phyloP scores from a whole-genome alignment of 2,113 vertebrate species.

The Diadophis punctatus region DNA sequence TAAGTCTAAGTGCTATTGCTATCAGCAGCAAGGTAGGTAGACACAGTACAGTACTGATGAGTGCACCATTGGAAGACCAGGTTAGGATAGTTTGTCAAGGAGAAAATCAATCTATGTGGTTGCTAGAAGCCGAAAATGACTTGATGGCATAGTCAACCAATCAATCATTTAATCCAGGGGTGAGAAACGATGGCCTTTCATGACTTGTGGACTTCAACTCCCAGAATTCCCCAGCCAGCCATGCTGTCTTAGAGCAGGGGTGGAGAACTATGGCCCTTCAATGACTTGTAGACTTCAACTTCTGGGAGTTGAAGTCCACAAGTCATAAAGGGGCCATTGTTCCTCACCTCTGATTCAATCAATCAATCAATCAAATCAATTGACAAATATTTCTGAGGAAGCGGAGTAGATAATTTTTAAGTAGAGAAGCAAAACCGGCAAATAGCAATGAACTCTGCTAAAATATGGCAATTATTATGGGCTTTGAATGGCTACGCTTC shows the following conservation, averaged over 20 bases:
- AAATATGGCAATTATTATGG: neutral
- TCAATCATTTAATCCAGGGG: neutral
- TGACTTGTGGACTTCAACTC: neutral
- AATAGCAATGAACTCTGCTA: neutral
- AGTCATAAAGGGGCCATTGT: neutral
- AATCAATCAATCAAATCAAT: neutral
- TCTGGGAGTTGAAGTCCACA: neutral
- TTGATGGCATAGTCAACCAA: neutral
- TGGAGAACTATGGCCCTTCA: neutral
- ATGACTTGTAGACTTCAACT: neutral
- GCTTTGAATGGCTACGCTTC: conserved; percentile 6
- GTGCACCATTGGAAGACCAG: neutral
- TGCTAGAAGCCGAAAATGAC: neutral
- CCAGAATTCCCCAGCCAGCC: neutral
- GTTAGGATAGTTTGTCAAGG: neutral
- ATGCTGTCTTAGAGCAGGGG: neutral
- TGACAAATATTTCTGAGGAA: neutral
- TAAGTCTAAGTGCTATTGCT: no score
- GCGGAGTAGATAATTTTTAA: neutral
- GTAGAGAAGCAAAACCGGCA: neutral
- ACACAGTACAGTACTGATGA: neutral
- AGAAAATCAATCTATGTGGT: neutral
- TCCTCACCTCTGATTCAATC: neutral
- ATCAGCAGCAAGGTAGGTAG: neutral
- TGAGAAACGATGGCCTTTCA: no score